Evolutionary conservation across 2,113 vertebrate genomes (phyloP).

Genomic region (Platysternon megacephalum): DNA sequence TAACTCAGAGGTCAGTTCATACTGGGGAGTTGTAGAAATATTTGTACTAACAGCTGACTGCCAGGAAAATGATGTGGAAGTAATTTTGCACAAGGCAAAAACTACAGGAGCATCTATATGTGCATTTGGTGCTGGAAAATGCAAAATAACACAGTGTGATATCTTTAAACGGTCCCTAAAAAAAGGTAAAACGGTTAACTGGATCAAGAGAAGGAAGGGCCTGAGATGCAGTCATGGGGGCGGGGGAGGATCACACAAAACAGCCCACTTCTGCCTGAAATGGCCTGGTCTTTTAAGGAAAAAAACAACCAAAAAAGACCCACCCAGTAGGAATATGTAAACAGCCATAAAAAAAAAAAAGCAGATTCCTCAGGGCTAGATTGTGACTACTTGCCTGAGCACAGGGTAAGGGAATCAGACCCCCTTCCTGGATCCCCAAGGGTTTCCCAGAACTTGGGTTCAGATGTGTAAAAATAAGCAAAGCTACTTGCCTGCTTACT

Average conservation of each 20-base stretch:
- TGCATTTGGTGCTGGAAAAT: constrained; percentile 18
- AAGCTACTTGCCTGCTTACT: background rate
- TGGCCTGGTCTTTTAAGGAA: background rate
- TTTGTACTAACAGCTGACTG: constrained; percentile 36
- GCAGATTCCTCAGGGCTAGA: background rate
- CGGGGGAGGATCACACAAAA: background rate
- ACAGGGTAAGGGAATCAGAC: background rate
- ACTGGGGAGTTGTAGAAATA: constrained; percentile 26
- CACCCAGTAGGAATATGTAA: background rate
- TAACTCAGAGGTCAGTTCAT: constrained; percentile 24
- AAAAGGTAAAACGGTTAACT: background rate
- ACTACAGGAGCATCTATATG: constrained; percentile 11
- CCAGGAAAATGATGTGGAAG: constrained; percentile 44
- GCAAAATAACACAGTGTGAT: background rate
- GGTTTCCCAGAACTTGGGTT: background rate
- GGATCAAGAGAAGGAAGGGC: background rate
- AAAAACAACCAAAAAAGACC: background rate
- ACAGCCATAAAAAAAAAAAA: background rate
- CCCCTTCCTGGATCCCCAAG: background rate
- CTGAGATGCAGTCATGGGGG: background rate
- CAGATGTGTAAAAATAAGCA: background rate
- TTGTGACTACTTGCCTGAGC: background rate
- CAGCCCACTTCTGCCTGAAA: background rate
- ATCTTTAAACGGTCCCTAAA: background rate
- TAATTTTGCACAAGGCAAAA: background rate